These are phyloP conservation scores for Herminia tarsipennalis DNA, from an alignment of 2,888 invertebrate genomes.

Conservation along the genomic window DNA sequence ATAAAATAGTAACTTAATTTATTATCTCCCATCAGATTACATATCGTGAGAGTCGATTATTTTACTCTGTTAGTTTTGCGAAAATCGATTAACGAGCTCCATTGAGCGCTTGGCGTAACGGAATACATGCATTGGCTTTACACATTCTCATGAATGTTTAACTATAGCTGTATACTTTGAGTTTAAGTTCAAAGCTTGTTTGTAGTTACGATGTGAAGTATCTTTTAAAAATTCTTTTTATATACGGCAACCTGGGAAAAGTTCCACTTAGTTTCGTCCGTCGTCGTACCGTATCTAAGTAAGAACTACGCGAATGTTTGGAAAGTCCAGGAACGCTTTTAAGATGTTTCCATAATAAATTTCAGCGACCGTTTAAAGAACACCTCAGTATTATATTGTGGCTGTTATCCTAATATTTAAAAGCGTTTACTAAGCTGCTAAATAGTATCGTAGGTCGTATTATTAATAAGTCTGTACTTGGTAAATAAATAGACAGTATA, in stretches of 20 bases:
- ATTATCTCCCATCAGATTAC: constrained; percentile 35
- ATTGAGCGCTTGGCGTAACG: neutral
- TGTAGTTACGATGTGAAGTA: constrained; percentile 63
- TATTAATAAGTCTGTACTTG: no score
- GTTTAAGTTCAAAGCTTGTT: constrained; percentile 58
- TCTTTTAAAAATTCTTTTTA: constrained; percentile 80
- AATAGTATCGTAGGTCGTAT: no score
- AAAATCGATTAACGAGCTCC: constrained; percentile 7
- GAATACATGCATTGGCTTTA: constrained; percentile 6
- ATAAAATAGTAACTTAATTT: constrained; percentile 49
- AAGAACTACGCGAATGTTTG: constrained; percentile 73
- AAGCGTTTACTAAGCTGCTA: no score
- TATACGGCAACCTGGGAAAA: constrained; percentile 74
- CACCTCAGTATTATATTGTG: no score
- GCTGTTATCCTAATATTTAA: no score
- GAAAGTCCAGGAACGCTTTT: constrained; percentile 73
- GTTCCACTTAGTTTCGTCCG: constrained; percentile 78
- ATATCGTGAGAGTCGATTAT: constrained; percentile 21
- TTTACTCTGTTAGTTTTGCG: constrained; percentile 16
- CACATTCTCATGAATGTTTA: constrained; percentile 19
- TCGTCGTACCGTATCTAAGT: constrained; percentile 71
- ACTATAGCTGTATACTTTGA: constrained; percentile 12
- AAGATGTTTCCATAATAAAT: constrained; percentile 75
- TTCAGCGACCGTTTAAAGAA: constrained; percentile 35
- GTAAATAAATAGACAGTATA: no score